Percentiles rank a stretch among this genome's conserved stretches.
These are phyloP conservation scores for Tetranychus urticae DNA, from an alignment of 1,140 invertebrate species.

Conservation along the genomic window DNA sequence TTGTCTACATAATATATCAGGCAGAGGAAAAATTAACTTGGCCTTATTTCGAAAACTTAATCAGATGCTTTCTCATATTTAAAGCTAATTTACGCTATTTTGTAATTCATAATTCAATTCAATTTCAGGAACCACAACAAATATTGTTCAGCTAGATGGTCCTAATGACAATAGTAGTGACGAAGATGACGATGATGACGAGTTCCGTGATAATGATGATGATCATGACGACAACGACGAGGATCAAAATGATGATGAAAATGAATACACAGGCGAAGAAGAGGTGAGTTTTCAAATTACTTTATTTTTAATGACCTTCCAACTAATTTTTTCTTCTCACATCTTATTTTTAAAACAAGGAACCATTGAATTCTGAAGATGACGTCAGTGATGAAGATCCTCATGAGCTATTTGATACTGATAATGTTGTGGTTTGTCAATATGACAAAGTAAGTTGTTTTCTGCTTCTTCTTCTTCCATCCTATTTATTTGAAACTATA, in stretches of 20 bases:
- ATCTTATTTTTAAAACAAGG: constrained; percentile 9
- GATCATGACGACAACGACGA: constrained; percentile 30
- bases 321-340: background rate
- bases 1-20: no score
- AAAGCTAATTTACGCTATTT: no score
- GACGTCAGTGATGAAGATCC: constrained; percentile 28
- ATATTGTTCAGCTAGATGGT: constrained; percentile 36
- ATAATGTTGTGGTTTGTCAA: constrained; percentile 21
- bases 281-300: constrained; percentile 35
- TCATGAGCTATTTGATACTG: constrained; percentile 25
- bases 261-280: constrained; percentile 56
- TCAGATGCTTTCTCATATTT: no score
- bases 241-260: constrained; percentile 41
- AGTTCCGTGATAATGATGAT: constrained; percentile 38
- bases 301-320: no score
- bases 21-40: no score
- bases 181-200: constrained; percentile 38
- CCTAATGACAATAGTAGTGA: constrained; percentile 31
- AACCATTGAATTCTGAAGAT: constrained; percentile 26
- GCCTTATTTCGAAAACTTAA: no score
- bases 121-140: background rate
- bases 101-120: no score
- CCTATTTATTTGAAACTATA: no score
- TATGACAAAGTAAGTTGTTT: constrained; percentile 48
- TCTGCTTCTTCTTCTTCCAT: constrained; percentile 11